These are phyloP conservation scores for Poicephalus meyeri DNA, from an alignment of 2,113 vertebrate species.

Conservation along the genomic window DNA sequence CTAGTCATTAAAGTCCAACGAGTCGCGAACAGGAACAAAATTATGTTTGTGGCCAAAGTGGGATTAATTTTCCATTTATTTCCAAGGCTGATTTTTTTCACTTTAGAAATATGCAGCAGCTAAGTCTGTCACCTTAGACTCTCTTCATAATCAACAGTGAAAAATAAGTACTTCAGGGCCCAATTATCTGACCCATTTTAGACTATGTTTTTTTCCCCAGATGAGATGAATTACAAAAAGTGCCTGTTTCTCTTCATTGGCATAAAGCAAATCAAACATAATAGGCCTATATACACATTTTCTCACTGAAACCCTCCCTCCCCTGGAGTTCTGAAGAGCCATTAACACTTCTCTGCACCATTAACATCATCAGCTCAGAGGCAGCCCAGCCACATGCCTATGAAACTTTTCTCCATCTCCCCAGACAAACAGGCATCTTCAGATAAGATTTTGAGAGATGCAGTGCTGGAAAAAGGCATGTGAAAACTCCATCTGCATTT, in stretches of 20 bases:
- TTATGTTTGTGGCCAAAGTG: neutral
- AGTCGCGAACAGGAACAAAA: neutral
- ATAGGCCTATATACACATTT: neutral
- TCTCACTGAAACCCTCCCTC: neutral
- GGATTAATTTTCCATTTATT: neutral
- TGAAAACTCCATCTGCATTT: neutral
- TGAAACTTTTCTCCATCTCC: neutral
- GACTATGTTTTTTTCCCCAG: neutral
- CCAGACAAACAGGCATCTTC: neutral
- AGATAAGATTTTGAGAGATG: neutral
- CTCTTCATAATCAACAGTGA: neutral
- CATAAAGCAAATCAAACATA: neutral
- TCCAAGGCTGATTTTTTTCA: neutral
- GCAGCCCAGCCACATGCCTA: neutral
- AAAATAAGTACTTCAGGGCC: neutral
- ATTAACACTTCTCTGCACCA: neutral
- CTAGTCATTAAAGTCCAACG: neutral
- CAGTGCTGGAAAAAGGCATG: neutral
- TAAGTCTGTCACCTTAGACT: neutral
- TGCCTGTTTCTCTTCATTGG: neutral
- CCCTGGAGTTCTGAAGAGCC: neutral
- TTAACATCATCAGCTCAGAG: neutral
- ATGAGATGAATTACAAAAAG: neutral
- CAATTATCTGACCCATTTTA: neutral
- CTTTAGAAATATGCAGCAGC: neutral